phyloP scores from a whole-genome alignment of 2,113 vertebrate species.

The Crotalus horridus region DNA sequence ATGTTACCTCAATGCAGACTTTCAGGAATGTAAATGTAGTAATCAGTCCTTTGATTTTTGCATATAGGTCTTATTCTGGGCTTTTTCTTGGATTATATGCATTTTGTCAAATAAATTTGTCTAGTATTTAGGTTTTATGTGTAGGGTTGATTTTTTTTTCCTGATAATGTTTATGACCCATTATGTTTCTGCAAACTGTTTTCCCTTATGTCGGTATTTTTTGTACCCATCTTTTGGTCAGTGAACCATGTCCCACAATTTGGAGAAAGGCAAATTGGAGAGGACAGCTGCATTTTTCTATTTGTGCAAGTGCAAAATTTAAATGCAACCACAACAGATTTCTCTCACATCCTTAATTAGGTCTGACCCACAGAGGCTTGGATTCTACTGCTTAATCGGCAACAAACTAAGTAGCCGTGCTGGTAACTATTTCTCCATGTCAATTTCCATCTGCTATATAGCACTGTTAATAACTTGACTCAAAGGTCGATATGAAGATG shows the following conservation, averaged over 20 bases:
- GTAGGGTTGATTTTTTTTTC: background rate
- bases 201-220: background rate
- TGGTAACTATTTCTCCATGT: background rate
- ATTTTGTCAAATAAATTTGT: background rate
- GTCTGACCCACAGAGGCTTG: background rate
- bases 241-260: background rate
- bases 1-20: background rate
- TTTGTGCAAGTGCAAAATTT: background rate
- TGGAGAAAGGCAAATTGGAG: background rate
- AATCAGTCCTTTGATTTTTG: background rate
- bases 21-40: background rate
- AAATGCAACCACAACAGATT: background rate
- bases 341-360: background rate
- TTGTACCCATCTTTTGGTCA: background rate
- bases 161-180: background rate
- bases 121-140: background rate
- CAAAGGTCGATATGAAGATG: background rate
- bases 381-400: background rate
- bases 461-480: background rate
- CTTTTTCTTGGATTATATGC: background rate
- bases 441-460: background rate
- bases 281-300: background rate
- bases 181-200: background rate
- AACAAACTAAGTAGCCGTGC: background rate
- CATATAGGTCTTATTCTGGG: background rate